These are phyloP conservation scores for Phorcus lineatus DNA, from an alignment of 2,888 invertebrate species.

Conservation along the genomic window DNA sequence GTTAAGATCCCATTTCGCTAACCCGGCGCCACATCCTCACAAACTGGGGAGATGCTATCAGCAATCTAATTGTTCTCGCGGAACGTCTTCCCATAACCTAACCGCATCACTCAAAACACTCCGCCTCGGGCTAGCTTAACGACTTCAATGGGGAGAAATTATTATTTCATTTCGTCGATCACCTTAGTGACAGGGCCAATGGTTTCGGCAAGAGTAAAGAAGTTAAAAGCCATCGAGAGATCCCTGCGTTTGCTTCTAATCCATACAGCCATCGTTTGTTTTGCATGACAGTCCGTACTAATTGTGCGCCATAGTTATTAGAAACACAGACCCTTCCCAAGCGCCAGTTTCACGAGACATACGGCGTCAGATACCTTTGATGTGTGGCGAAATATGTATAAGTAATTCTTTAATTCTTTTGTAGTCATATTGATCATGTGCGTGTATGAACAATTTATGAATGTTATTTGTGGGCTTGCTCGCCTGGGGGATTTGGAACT, in stretches of 20 bases:
- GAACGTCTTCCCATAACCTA: neutral
- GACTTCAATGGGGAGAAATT: constrained; percentile 7
- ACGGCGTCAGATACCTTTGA: constrained; percentile 30
- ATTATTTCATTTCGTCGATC: constrained; percentile 13
- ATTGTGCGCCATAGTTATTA: constrained; percentile 17
- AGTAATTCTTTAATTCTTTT: constrained; percentile 49
- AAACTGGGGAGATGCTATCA: neutral
- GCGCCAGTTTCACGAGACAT: constrained; percentile 22
- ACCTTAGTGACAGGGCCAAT: constrained; percentile 8
- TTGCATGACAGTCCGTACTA: constrained; percentile 1
- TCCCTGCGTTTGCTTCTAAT: neutral
- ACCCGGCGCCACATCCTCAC: neutral
- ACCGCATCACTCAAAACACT: neutral
- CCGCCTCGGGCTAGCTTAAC: neutral
- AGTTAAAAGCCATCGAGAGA: constrained; percentile 3
- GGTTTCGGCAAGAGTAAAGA: constrained; percentile 4
- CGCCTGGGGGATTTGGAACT: constrained; percentile 2
- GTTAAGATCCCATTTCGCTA: neutral
- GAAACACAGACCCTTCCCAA: constrained; percentile 15
- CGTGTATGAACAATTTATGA: constrained; percentile 26
- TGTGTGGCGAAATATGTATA: constrained; percentile 38
- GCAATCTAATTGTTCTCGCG: neutral
- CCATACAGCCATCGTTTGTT: constrained; percentile 23
- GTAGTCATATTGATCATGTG: constrained; percentile 33
- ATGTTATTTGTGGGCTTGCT: constrained; percentile 8